Evolutionary conservation across 2,797 vertebrate genomes (phyloP).

Genomic region (Iguana delicatissima): DNA sequence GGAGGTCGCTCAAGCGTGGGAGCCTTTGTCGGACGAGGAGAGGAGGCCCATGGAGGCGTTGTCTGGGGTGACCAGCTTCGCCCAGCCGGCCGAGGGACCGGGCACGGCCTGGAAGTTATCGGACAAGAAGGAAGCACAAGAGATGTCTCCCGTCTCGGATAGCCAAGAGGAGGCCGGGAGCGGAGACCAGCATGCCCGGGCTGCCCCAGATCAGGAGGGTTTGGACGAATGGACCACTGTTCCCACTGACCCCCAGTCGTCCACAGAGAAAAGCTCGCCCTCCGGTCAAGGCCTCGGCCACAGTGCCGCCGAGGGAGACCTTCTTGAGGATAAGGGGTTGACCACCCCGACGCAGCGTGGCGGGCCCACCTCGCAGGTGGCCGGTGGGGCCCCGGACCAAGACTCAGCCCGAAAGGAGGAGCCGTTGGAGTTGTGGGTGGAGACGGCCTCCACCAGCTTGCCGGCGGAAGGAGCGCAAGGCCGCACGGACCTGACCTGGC

Average conservation of each 20-base stretch:
- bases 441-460: constrained; percentile 72
- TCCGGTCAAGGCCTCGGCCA: constrained; percentile 70
- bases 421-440: constrained; percentile 61
- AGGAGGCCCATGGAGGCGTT: constrained; percentile 63
- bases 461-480: constrained; percentile 78
- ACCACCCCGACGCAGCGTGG: constrained; percentile 3
- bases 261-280: constrained; percentile 1
- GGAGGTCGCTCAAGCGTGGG: neutral
- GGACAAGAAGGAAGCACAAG: constrained; percentile 25
- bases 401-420: constrained; percentile 67
- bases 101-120: constrained; percentile 68
- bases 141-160: constrained; percentile 60
- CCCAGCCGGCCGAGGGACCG: constrained; percentile 61
- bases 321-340: constrained; percentile 54
- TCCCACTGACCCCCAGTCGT: neutral
- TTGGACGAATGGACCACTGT: constrained; percentile 1
- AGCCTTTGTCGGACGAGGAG: constrained; percentile 39
- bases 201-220: constrained; percentile 12
- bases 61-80: constrained; percentile 55
- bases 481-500: constrained; percentile 76
- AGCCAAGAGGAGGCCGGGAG: constrained; percentile 87
- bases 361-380: neutral
- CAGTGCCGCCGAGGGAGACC: constrained; percentile 80
- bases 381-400: constrained; percentile 48
- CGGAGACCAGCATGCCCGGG: constrained; percentile 80